A percentile compares a stretch with the other conserved stretches of the same genome.
phyloP scores from a whole-genome alignment of 2,888 invertebrate genomes.

The Pogonocherus hispidulus region DNA sequence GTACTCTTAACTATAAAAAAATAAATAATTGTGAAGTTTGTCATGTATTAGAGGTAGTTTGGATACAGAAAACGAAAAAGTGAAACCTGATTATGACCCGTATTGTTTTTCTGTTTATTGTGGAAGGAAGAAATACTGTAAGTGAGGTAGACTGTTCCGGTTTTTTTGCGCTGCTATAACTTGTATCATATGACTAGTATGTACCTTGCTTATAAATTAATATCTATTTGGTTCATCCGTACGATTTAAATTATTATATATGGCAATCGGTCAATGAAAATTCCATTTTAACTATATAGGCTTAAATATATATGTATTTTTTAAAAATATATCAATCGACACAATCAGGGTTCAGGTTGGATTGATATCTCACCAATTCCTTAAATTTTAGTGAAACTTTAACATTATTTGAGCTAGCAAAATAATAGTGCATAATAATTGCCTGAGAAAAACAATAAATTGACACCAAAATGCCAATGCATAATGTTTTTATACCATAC shows the following conservation, averaged over 20 bases:
- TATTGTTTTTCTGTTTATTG: conserved; percentile 33
- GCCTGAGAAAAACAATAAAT: no score
- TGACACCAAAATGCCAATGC: no score
- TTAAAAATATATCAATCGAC: conserved; percentile 45
- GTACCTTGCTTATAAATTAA: conserved; percentile 57
- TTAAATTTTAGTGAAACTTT: conserved; percentile 25
- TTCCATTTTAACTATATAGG: conserved; percentile 32
- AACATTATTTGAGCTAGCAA: conserved; percentile 42
- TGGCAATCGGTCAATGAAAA: conserved; percentile 47
- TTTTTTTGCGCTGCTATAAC: conserved; percentile 37
- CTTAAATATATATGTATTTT: conserved; percentile 26
- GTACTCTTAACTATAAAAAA: conserved; percentile 47
- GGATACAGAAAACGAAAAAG: conserved; percentile 28
- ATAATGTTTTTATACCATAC: no score
- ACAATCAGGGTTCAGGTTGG: conserved; percentile 57
- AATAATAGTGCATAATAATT: conserved; percentile 33
- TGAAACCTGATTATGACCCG: conserved; percentile 39
- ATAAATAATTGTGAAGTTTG: conserved; percentile 51
- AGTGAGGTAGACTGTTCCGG: conserved; percentile 59
- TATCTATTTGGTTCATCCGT: conserved; percentile 62
- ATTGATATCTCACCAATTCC: conserved; percentile 18
- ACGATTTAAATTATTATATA: conserved; percentile 50
- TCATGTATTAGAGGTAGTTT: conserved; percentile 56
- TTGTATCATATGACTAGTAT: conserved; percentile 60
- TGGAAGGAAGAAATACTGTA: conserved; percentile 58